These are phyloP conservation scores for Percopsis transmontana DNA, from an alignment of 2,113 vertebrate species.

Conservation along the genomic window DNA sequence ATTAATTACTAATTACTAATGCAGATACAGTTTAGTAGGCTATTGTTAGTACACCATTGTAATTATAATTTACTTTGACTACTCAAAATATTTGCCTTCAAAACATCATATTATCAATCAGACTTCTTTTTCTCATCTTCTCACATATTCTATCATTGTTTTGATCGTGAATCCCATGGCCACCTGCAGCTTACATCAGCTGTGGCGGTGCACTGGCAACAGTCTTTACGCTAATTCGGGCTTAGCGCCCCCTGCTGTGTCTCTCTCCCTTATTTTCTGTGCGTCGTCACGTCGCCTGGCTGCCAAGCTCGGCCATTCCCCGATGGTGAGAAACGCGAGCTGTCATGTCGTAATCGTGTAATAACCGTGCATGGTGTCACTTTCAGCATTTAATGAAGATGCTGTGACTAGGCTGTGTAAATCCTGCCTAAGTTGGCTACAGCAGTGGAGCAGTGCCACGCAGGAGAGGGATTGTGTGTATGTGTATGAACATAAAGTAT, in stretches of 20 bases:
- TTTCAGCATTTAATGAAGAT: conserved; percentile 77
- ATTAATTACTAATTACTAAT: too few species aligned
- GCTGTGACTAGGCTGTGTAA: conserved; percentile 70
- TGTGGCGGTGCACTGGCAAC: conserved; percentile 18
- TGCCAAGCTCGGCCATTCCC: conserved; percentile 54
- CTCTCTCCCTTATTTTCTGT: conserved; percentile 35
- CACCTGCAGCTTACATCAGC: background rate
- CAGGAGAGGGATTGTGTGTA: conserved; percentile 25
- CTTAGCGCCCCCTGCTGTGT: conserved; percentile 42
- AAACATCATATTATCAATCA: too few species aligned
- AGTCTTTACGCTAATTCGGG: conserved; percentile 22
- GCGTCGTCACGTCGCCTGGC: conserved; percentile 43
- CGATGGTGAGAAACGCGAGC: conserved; percentile 77
- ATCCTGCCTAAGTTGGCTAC: conserved; percentile 69
- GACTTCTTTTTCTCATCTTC: too few species aligned
- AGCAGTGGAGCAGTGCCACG: conserved; percentile 32
- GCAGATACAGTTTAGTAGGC: too few species aligned
- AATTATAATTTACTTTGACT: too few species aligned
- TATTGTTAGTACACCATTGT: too few species aligned
- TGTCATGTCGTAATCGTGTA: conserved; percentile 78
- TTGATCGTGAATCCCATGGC: conserved; percentile 21
- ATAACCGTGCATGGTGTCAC: conserved; percentile 73
- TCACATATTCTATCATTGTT: background rate
- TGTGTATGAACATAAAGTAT: background rate
- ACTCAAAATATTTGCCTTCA: too few species aligned